A percentile compares a stretch with the other conserved stretches of the same genome.
phyloP scores from a whole-genome alignment of 2,113 vertebrate genomes.

The Aptenodytes forsteri region DNA sequence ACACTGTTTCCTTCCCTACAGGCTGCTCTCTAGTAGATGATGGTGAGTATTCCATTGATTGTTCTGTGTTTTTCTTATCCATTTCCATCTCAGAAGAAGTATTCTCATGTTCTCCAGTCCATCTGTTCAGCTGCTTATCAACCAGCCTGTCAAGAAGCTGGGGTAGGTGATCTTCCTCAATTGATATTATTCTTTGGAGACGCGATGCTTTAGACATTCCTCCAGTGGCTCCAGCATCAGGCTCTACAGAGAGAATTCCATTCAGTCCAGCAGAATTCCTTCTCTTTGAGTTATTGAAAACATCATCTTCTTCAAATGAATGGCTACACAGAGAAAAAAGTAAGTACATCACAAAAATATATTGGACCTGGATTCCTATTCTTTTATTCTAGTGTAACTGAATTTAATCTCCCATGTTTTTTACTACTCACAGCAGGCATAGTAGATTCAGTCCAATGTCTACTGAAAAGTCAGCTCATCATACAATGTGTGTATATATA shows the following conservation, averaged over 20 bases:
- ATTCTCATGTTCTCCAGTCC: constrained; percentile 76
- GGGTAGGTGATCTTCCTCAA: constrained; percentile 92
- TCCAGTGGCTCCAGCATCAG: constrained; percentile 1
- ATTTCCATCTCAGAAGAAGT: background rate
- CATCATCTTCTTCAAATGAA: constrained; percentile 80
- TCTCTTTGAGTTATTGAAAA: constrained; percentile 34
- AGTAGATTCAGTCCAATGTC: background rate
- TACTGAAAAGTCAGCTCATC: background rate
- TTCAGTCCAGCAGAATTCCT: constrained; percentile 71
- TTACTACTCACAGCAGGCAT: background rate
- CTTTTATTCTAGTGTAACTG: background rate
- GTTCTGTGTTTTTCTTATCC: background rate
- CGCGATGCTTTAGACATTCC: constrained; percentile 6
- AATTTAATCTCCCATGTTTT: background rate
- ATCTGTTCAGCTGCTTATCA: constrained; percentile 73
- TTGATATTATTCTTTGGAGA: constrained; percentile 90
- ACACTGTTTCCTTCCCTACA: constrained; percentile 80
- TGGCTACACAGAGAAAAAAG: constrained; percentile 39
- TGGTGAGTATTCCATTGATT: background rate
- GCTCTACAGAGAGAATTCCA: constrained; percentile 32
- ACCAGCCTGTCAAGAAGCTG: constrained; percentile 79
- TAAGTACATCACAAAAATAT: background rate
- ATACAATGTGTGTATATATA: background rate
- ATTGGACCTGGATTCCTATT: background rate
- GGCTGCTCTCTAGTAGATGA: constrained; percentile 78